Evolutionary conservation across 2,888 invertebrate species (phyloP).

Genomic region (Rotaria macrura): DNA sequence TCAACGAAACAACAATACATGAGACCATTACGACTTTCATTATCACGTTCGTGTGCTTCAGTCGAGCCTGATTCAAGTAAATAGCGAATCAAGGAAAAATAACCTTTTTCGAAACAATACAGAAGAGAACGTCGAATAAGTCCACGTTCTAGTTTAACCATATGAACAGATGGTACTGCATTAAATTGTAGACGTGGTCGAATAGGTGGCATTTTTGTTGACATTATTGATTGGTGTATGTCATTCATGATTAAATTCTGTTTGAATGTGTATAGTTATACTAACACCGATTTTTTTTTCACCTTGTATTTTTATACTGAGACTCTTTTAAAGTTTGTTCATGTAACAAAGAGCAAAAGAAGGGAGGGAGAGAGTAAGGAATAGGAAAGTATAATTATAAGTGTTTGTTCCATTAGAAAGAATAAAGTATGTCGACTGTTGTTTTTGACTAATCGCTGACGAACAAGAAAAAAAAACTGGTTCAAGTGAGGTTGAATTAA

Average conservation of each 20-base stretch:
- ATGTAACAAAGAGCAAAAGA: not conserved
- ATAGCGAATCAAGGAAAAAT: constrained; percentile 27
- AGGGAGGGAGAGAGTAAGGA: not conserved
- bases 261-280: not conserved
- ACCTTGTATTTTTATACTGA: not conserved
- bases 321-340: not conserved
- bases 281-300: not conserved
- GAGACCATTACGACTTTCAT: not conserved
- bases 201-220: not conserved
- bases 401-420: not conserved
- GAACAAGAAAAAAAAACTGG: not conserved
- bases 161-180: not conserved
- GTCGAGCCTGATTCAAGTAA: constrained; percentile 10
- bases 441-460: not conserved
- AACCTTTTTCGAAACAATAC: constrained; percentile 22
- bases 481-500: not conserved
- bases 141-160: not conserved
- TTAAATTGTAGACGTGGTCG: not conserved
- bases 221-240: not conserved
- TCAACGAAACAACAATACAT: constrained; percentile 30
- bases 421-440: not conserved
- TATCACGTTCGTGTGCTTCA: constrained; percentile 22
- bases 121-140: not conserved
- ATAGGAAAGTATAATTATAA: not conserved
- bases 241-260: not conserved